Percentiles rank a stretch among this genome's conserved stretches.
These are phyloP conservation scores for Numenius phaeopus DNA, from an alignment of 2,797 vertebrate species.

Conservation along the genomic window DNA sequence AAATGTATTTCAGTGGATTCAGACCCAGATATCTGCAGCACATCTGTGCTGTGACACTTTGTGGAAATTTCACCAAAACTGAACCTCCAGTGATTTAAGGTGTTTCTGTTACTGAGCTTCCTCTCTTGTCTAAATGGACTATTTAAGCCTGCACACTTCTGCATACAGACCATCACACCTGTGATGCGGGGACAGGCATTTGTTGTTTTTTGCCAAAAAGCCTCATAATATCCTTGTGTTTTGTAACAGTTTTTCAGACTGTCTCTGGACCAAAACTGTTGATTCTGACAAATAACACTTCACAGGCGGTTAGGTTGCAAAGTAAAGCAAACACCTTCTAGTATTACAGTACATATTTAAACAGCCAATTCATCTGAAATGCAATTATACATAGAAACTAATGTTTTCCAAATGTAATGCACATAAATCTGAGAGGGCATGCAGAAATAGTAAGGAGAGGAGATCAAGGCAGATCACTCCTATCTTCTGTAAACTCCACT, in stretches of 20 bases:
- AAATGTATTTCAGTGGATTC: not conserved
- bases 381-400: not conserved
- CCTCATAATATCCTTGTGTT: not conserved
- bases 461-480: not conserved
- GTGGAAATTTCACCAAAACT: not conserved
- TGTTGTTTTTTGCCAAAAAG: not conserved
- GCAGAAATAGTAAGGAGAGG: not conserved
- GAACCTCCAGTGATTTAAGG: not conserved
- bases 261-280: not conserved
- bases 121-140: not conserved
- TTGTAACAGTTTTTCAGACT: not conserved
- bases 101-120: not conserved
- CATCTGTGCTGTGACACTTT: not conserved
- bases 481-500: not conserved
- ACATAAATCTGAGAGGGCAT: not conserved
- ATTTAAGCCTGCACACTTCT: not conserved
- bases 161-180: not conserved
- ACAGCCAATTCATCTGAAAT: not conserved
- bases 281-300: constrained; percentile 29
- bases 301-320: not conserved
- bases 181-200: not conserved
- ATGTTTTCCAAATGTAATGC: not conserved
- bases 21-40: not conserved
- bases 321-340: not conserved
- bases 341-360: not conserved